Percentiles rank a stretch among this genome's conserved stretches.
Conservation (phyloP, 2,113 vertebrate species). For the Sisor rabdophorus region DNA sequence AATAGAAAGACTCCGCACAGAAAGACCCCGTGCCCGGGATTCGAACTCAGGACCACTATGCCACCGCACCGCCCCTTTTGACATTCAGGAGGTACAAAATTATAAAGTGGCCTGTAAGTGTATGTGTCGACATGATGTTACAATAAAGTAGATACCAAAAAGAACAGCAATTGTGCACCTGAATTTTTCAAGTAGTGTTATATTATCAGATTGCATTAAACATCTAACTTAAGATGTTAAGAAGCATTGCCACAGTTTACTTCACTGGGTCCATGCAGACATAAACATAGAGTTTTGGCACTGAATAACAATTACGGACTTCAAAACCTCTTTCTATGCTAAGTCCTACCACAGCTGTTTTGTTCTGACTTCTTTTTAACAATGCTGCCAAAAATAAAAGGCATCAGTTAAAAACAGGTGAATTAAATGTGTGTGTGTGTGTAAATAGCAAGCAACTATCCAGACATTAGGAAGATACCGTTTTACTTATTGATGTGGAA, state of each 20-base stretch:
- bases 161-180: neutral
- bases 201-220: no score
- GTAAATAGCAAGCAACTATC: neutral
- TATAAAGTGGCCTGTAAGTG: no score
- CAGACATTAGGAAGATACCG: neutral
- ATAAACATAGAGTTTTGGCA: neutral
- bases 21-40: no score
- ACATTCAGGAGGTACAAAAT: no score
- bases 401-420: neutral
- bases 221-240: no score
- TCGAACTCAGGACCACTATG: no score
- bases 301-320: neutral
- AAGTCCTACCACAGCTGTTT: neutral
- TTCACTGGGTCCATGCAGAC: neutral
- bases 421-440: neutral
- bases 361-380: neutral
- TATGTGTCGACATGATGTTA: neutral
- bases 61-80: no score
- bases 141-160: neutral
- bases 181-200: no score
- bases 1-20: no score
- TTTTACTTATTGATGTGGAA: neutral
- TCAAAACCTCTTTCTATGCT: neutral
- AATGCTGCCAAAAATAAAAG: neutral
- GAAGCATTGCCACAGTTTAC: neutral